Evolutionary conservation across 2,113 vertebrate genomes (phyloP).

Genomic region (Tachuris rubrigastra): DNA sequence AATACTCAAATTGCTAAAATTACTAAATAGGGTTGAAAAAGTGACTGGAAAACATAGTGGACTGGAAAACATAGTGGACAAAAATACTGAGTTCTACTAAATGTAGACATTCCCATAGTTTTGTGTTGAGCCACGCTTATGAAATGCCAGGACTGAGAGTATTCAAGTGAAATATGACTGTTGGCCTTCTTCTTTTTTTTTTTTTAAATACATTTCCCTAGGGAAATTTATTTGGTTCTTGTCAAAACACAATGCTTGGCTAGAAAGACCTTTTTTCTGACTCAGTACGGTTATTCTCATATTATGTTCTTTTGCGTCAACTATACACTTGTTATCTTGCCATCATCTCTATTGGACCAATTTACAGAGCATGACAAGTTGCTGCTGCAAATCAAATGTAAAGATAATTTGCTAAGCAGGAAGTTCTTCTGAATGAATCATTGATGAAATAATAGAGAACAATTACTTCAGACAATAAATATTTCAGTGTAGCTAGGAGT

Average conservation of each 20-base stretch:
- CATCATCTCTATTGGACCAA: neutral
- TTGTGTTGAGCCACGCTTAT: neutral
- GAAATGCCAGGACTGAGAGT: neutral
- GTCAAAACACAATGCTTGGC: neutral
- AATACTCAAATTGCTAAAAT: neutral
- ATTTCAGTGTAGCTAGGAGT: neutral
- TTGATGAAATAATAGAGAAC: neutral
- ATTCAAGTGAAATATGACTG: neutral
- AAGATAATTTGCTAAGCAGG: constrained; percentile 6
- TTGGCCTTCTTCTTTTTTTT: neutral
- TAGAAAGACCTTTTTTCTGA: neutral
- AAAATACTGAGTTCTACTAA: neutral
- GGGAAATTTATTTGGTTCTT: neutral
- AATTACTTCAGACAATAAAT: neutral
- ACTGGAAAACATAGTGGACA: too few relatives aligned
- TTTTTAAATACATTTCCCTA: neutral
- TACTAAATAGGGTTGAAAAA: neutral
- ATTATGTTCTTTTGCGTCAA: neutral
- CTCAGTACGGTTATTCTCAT: neutral
- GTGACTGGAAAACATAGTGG: neutral
- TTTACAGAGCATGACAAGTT: neutral
- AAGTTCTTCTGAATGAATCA: constrained; percentile 34
- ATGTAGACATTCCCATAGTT: neutral
- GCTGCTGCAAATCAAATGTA: neutral
- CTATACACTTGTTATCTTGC: neutral